Evolutionary conservation across 1,140 invertebrate genomes (phyloP).

Genomic region (Akabosia matsudoensis): DNA sequence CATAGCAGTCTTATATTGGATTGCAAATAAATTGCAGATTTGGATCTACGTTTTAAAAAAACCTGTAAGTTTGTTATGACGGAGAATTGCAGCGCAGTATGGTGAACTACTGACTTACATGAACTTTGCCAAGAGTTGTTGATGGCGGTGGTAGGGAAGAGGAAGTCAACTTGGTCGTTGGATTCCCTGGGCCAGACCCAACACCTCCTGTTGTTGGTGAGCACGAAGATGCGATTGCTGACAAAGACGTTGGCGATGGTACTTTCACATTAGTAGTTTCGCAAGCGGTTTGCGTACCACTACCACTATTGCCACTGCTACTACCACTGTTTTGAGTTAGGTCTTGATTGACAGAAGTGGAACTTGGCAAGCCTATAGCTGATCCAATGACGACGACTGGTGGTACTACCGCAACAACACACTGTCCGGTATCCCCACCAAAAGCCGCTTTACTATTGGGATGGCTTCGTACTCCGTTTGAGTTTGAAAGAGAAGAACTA

Average conservation of each 20-base stretch:
- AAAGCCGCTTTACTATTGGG: neutral
- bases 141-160: neutral
- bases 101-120: constrained; percentile 18
- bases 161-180: neutral
- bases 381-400: neutral
- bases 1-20: too few relatives aligned
- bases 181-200: constrained; percentile 19
- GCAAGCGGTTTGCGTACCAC: neutral
- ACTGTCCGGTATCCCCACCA: neutral
- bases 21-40: too few relatives aligned
- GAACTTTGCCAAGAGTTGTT: constrained; percentile 6
- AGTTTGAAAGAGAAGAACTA: neutral
- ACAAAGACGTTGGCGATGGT: neutral
- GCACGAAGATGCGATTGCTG: too few relatives aligned
- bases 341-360: constrained; percentile 21
- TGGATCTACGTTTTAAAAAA: too few relatives aligned
- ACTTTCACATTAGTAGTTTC: neutral
- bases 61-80: too few relatives aligned
- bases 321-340: constrained; percentile 18
- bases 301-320: neutral
- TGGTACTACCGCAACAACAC: neutral
- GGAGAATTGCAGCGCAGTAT: neutral
- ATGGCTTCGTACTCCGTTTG: neutral
- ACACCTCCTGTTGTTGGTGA: neutral
- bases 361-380: neutral